Evolutionary conservation across 1,140 invertebrate genomes (phyloP), one percentile per base, ranked within the genome.

Genomic region (Zaprionus kolodkinae): DNA sequence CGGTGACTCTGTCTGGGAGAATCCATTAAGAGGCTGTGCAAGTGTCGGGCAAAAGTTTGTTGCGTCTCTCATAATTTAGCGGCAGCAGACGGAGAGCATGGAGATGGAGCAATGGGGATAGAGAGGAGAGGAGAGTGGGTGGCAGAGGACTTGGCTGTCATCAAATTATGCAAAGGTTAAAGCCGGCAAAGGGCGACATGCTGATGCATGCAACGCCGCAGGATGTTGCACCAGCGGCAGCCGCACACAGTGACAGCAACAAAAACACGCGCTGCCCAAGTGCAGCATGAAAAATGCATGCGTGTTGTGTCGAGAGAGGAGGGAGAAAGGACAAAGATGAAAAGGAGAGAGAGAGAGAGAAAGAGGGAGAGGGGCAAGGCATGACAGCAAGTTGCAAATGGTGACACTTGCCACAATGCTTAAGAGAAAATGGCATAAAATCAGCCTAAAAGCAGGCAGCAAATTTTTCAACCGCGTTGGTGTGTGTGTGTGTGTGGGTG

Each of bases 141-240:
- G 11, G 9, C 2, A 50, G 45, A 50, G 45, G 11, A 50, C 17
- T 50, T 50, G 13, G 48, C 40, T 62, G 62, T 66, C 76, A 79
- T 76, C 79, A 79, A 79, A 83, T 83, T 84, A 84, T 84, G 81
- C 81, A 79, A 62, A 65, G 76, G 72, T 77, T 79, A 73, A 76
- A 76, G n/a, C 59, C 72, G 65, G 76, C 81, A 84, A 64, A 77
- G 55, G 69, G 72, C 52, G 45, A 65, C 43, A 38, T 48, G 60
- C 68, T 62, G 56, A 15, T 65, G 73, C 68, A 61, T 21, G 54
- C 17, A 35, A 52, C 36, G 60, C 38, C 48, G 35, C 65, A 43
- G 60, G 56, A 59, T 69, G 10, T 13, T 52, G 27, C 38, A 12
- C 43, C n/a, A 30, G 25, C 21, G 55, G 48, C 45, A 21, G 45